Base-by-base conservation (phyloP, 2,888 invertebrate species). In the Synanthedon myopaeformis region DNA sequence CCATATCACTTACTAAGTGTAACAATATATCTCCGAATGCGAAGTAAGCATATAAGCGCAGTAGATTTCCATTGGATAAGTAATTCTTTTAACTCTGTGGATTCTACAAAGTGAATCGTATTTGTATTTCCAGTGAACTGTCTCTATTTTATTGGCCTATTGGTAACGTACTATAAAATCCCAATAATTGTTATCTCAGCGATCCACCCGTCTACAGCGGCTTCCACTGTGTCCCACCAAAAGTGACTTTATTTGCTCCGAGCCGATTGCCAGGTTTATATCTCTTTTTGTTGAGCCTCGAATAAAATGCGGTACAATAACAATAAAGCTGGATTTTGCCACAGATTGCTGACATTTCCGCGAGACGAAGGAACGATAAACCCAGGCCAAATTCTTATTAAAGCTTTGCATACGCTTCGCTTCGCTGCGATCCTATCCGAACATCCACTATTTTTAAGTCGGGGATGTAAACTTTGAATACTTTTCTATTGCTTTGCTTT, bases 261-360 rank as follows among this genome's bases (percentile, higher is more conserved):
- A 74, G 76, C 75, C 78, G 66, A 77, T 82, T 77, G 58, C 70
- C 75, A 79, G 78, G 79, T 82, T 80, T 81, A 79, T 79, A 78
- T 76, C 70, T 76, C 70, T 73, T 74, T 70, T 66, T 61, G 66
- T 69, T 67, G 75, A 76, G 76, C 73, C 72, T 66, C 74, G 70
- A 75, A 82, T 80, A 81, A 81, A 61, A 81, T 76, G 81, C 74
- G 76, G 76, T 51, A 79, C 80, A 79, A 79, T 82, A 83, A 83
- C 80, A 82, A 77, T 82, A 83, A 83, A 84, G 76, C 72, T 76
- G 83, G 79, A 80, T 83, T 83, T 80, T 63, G 71, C 70, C 73
- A 68, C 73, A 79, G 77, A 82, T 82, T 77, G 81, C 82, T 79
- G 82, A 83, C 82, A 82, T 83, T 82, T 80, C 79, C 76, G 67